These are phyloP conservation scores for Lateolabrax maculatus DNA, from an alignment of 2,797 vertebrate genomes.

Conservation along the genomic window DNA sequence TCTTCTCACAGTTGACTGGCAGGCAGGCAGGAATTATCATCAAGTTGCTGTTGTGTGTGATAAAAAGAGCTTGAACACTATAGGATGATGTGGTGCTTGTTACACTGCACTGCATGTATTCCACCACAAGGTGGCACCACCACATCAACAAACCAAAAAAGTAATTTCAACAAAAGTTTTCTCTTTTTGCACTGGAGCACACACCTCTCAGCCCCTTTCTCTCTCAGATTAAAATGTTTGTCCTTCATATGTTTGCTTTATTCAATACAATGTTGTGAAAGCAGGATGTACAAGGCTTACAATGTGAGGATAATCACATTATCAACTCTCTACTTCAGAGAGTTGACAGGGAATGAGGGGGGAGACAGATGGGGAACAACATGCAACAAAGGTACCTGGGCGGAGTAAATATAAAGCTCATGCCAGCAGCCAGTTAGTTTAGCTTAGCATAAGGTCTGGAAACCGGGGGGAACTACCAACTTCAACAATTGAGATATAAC, in stretches of 20 bases:
- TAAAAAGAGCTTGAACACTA: background rate
- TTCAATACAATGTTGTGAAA: background rate
- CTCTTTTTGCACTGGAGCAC: background rate
- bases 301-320: background rate
- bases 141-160: background rate
- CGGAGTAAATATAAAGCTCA: background rate
- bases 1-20: constrained; percentile 32
- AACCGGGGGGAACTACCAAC: background rate
- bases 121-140: constrained; percentile 69
- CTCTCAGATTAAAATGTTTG: background rate
- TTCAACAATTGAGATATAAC: too few relatives aligned
- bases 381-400: background rate
- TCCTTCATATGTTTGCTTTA: background rate
- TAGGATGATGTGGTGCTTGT: background rate
- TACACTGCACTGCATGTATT: constrained; percentile 22
- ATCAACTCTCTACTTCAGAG: too few relatives aligned
- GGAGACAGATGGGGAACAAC: background rate
- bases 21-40: constrained; percentile 18
- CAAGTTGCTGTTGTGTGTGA: constrained; percentile 19
- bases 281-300: background rate
- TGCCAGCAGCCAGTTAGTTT: background rate
- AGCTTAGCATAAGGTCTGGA: background rate
- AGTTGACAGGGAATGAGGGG: background rate
- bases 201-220: background rate
- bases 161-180: background rate